Evolutionary conservation across 2,113 vertebrate species (phyloP), one percentile per base, ranked within the genome.

Genomic region (Cynopterus brachyotis): DNA sequence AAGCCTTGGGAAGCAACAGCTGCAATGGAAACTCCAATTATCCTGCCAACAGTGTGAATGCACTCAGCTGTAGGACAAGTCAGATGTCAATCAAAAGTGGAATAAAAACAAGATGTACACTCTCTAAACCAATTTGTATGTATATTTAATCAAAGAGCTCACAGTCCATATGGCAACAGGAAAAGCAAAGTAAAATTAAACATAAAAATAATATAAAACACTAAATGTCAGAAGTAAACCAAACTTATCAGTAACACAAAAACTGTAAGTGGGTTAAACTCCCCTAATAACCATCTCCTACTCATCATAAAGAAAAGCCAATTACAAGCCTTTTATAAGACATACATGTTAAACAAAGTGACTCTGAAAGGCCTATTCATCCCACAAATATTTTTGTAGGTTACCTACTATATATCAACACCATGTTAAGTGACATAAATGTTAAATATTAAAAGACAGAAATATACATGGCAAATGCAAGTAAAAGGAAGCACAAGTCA

Each of bases 241-340:
- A 95, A 92, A 89, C 55, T 72, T 60, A 85, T 80, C 28, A 37
- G 80, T 92, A 92, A 92, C 67, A 96, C 73, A 97, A 87, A 94
- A 93, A 96, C 59, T 94, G 1, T 96, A 95, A 96, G 28, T 80
- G 87, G n/a, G 50, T 94, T 96, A 96, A 86, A 92, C 55, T 89
- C 55, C 64, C 59, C 55, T 55, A 87, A 84, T 20, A 92, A 80
- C 15, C 20, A 75, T 47, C 47, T 83, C 20, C 75, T 30, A 83
- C 6, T 95, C 17, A 30, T 87, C 37, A 92, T 72, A 95, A 95
- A 45, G 82, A 92, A 96, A 84, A 78, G 60, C 12, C 22, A 90
- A 83, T 76, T 80, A 35, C 20, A 53, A 53, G 42, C 4, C 22
- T 84, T 87, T 45, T 69, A 92, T n/a, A 83, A 93, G 24, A 88